Conservation (phyloP, 2,113 vertebrate genomes). For the Lonchura striata region DNA sequence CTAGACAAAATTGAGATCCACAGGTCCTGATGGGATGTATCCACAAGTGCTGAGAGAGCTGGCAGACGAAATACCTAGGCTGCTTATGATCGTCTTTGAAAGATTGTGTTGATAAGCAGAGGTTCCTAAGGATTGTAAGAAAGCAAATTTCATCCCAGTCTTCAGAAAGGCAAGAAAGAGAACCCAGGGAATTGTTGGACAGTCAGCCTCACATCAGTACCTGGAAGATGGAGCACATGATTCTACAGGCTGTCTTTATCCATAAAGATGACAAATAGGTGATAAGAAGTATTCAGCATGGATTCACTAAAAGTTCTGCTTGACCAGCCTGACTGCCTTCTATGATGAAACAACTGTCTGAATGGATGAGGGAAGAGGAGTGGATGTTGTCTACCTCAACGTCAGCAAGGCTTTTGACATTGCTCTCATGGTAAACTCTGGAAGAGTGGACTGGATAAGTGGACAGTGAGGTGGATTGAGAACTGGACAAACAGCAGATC, state of each 20-base stretch:
- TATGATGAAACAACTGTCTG: neutral
- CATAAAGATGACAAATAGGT: neutral
- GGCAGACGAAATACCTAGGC: neutral
- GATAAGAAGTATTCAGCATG: neutral
- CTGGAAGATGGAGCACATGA: neutral
- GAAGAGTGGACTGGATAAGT: neutral
- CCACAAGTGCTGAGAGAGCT: neutral
- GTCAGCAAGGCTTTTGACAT: neutral
- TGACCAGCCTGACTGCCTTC: neutral
- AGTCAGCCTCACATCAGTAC: neutral
- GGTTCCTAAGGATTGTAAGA: neutral
- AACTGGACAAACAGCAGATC: neutral
- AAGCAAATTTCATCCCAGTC: neutral
- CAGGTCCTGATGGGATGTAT: neutral
- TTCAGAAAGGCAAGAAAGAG: neutral
- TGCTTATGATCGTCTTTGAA: neutral
- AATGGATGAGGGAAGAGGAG: neutral
- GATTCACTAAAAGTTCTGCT: neutral
- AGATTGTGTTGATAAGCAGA: neutral
- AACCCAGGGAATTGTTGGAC: neutral
- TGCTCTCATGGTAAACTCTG: neutral
- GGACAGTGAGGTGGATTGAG: neutral
- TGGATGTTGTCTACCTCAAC: accelerated
- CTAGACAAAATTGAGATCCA: neutral
- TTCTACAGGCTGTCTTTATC: neutral